Evolutionary conservation across 2,888 invertebrate genomes (phyloP).

Genomic region (Geophilus truncorum): DNA sequence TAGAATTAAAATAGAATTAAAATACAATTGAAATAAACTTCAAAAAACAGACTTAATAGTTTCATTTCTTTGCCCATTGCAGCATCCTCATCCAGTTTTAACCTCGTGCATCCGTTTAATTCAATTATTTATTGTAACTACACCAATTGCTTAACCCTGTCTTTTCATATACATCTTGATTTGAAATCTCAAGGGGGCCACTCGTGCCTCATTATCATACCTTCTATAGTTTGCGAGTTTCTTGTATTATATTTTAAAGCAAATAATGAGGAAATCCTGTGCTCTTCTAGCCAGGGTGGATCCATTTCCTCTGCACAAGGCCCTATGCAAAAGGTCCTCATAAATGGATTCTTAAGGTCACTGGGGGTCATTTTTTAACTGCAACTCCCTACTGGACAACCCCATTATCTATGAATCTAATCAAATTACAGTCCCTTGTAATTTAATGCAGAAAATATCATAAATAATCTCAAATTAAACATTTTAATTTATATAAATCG

Average conservation of each 20-base stretch:
- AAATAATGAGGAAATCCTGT: slow-evolving; percentile 27
- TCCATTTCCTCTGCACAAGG: slow-evolving; percentile 25
- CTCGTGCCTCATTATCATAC: slow-evolving; percentile 5
- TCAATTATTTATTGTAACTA: background rate
- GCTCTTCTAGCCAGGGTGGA: background rate
- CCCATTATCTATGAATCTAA: background rate
- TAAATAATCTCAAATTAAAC: too few relatives aligned
- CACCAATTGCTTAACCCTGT: slow-evolving; percentile 1
- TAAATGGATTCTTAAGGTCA: slow-evolving; percentile 10
- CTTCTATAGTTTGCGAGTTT: background rate
- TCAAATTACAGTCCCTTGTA: background rate
- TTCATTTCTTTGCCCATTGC: background rate
- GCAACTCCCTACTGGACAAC: background rate
- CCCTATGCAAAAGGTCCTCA: slow-evolving; percentile 27
- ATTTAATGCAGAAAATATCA: too few relatives aligned
- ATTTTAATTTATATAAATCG: background rate
- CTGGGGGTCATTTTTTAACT: background rate
- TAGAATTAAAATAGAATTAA: background rate
- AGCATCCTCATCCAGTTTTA: background rate
- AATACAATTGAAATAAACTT: background rate
- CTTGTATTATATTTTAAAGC: background rate
- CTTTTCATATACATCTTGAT: slow-evolving; percentile 19
- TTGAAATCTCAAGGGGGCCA: background rate
- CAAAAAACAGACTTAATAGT: background rate
- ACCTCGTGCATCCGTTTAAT: slow-evolving; percentile 5